Evolutionary conservation across 2,113 vertebrate species (phyloP).

Genomic region (Rhombomys opimus): DNA sequence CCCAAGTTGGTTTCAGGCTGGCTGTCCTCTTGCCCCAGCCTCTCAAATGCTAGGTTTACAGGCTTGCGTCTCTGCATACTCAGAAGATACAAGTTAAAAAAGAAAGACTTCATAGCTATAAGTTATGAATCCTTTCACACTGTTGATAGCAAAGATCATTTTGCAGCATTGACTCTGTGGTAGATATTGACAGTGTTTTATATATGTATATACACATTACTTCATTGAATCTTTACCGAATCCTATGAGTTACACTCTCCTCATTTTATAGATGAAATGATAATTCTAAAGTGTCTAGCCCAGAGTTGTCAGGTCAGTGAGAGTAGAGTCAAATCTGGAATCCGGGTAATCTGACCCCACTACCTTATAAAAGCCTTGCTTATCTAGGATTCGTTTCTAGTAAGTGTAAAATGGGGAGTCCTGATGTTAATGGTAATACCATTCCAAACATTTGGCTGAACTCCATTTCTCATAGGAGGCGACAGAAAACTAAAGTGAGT

Average conservation of each 20-base stretch:
- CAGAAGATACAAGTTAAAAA: not conserved
- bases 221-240: not conserved
- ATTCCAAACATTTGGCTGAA: not conserved
- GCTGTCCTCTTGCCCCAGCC: too few species aligned
- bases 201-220: not conserved
- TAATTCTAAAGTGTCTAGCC: not conserved
- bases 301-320: not conserved
- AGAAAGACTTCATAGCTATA: not conserved
- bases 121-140: not conserved
- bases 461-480: not conserved
- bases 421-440: not conserved
- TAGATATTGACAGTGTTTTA: not conserved
- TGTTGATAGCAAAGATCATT: not conserved
- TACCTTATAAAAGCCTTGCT: not conserved
- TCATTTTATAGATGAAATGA: conserved; percentile 24
- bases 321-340: not conserved
- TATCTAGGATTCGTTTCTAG: not conserved
- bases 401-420: not conserved
- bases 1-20: not conserved
- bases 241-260: not conserved
- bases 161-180: not conserved
- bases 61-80: not conserved
- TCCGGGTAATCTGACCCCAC: not conserved
- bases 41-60: not conserved
- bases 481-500: not conserved